Base-by-base conservation (phyloP, 2,888 invertebrate species). In the Scaptomyza flava region DNA sequence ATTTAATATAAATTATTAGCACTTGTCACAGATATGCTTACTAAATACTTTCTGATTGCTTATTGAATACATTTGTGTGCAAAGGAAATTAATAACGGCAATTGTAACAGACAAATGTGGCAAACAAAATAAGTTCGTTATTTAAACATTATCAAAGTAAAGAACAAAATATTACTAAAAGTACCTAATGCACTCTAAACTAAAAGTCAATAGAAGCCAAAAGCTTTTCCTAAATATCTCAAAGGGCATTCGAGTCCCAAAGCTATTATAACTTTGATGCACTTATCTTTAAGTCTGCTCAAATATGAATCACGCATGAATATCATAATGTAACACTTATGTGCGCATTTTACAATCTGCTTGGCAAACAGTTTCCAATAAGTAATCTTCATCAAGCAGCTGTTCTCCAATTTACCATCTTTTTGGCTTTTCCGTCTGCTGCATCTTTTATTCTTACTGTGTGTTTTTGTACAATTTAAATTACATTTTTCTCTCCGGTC, bases 401-500 rank as follows among this genome's bases (percentile, higher is more conserved):
- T 54, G 47, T 6, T 38, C 41, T 23, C 8, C 14, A 48, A 38
- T 30, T 4, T 17, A 3, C 23, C 23, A 3, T 34, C 20, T 36
- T 23, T 43, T 8, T 31, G n/a, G 8, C 41, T 20, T n/a, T 31
- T 11, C 5, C n/a, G 23, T 38, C 5, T 38, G 33, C 33, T 38
- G 9, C 38, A 31, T 52, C 36, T 27, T n/a, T 8, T 36, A 20
- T 42, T 45, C n/a, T 5, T 20, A 34, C 30, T 43, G 27, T 42
- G 17, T 47, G 43, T 67, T 61, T 79, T 79, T 71, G 38, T 61
- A 41, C 66, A 75, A 75, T 83, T 81, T 70, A 81, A 78, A 84
- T 78, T 72, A 78, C 63, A 66, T 66, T 70, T 72, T 61, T 72
- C 56, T 45, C 43, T 52, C 45, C 17, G 57, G 57, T 27, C 57